These are phyloP conservation scores for Akabosia matsudoensis DNA, from an alignment of 1,140 invertebrate species.

Conservation along the genomic window DNA sequence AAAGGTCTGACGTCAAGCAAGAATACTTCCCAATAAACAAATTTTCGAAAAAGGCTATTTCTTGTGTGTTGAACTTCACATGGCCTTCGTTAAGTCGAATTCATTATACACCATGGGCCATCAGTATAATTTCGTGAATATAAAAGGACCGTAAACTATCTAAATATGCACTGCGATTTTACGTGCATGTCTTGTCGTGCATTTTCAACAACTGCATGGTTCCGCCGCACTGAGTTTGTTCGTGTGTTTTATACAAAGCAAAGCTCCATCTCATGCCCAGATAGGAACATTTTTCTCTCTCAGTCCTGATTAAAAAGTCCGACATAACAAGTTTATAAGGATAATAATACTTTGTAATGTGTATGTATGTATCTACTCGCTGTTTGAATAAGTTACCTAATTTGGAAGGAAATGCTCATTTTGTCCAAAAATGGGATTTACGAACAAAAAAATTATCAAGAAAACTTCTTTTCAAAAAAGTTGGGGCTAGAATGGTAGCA, in stretches of 20 bases:
- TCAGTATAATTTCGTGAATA: neutral
- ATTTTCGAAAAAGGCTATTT: neutral
- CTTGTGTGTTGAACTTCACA: neutral
- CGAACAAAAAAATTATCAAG: neutral
- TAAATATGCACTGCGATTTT: too few relatives aligned
- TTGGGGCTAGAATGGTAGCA: neutral
- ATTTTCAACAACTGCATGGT: neutral
- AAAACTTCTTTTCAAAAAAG: neutral
- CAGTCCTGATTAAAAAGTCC: neutral
- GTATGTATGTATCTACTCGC: too few relatives aligned
- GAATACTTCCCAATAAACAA: too few relatives aligned
- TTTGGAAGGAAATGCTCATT: slow-evolving; percentile 6
- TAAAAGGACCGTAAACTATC: too few relatives aligned
- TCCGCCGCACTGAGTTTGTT: neutral
- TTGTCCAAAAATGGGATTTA: slow-evolving; percentile 10
- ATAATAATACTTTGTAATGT: too few relatives aligned
- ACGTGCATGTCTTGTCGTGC: too few relatives aligned
- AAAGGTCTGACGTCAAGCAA: too few relatives aligned
- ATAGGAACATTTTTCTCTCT: neutral
- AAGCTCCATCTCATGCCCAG: neutral
- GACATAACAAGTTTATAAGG: neutral
- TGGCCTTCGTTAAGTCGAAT: neutral
- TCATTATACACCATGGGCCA: neutral
- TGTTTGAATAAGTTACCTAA: neutral
- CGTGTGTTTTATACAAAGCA: too few relatives aligned